Percentiles rank a stretch among this genome's conserved stretches.
Conservation (phyloP, 2,797 vertebrate genomes). For the Xenopus petersii region DNA sequence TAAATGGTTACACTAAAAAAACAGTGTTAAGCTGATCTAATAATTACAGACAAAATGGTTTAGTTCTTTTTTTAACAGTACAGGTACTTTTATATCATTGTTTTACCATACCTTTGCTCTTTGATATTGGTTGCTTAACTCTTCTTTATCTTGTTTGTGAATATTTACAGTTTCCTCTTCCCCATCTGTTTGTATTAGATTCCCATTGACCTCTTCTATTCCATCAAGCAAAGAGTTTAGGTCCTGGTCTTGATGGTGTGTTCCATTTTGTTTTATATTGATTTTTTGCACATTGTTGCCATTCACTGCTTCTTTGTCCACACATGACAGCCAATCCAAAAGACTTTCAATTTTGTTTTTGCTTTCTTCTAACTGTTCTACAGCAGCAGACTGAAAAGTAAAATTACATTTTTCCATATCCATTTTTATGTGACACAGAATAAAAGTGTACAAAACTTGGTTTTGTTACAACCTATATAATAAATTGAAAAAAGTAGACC, state of each 20-base stretch:
- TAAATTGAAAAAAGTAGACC: no score
- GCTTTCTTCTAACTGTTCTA: constrained; percentile 88
- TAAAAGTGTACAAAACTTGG: no score
- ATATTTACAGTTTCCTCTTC: constrained; percentile 59
- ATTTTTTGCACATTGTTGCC: constrained; percentile 60
- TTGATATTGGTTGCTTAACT: constrained; percentile 84
- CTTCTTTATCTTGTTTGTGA: constrained; percentile 61
- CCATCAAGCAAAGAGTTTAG: constrained; percentile 63
- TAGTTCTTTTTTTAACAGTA: no score
- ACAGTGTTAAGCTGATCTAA: no score
- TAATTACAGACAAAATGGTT: no score
- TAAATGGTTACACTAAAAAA: no score
- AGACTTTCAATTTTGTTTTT: constrained; percentile 90
- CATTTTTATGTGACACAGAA: no score
- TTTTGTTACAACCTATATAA: no score
- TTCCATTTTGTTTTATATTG: constrained; percentile 82
- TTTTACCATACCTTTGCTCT: constrained; percentile 78
- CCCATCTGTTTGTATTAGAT: constrained; percentile 72
- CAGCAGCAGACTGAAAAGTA: constrained; percentile 81
- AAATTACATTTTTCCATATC: background rate
- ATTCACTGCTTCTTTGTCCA: constrained; percentile 77
- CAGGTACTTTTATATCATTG: background rate
- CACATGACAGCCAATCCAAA: constrained; percentile 87
- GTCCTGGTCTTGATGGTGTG: constrained; percentile 69
- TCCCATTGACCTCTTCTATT: constrained; percentile 89